These are phyloP conservation scores for Oryzias curvinotus DNA, from an alignment of 2,113 vertebrate species.

Conservation along the genomic window DNA sequence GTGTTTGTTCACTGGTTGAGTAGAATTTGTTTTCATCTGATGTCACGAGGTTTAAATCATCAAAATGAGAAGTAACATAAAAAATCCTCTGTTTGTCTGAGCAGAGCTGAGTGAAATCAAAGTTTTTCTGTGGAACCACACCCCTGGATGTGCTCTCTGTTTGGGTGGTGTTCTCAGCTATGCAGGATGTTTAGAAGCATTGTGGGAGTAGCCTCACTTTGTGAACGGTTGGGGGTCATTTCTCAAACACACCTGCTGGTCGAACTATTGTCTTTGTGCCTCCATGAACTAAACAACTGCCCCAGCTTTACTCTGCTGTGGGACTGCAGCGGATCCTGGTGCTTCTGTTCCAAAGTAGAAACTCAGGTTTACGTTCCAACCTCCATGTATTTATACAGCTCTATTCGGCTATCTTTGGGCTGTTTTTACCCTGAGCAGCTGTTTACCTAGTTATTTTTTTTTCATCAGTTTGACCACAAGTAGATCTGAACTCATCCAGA, in stretches of 20 bases:
- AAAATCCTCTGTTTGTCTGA: neutral
- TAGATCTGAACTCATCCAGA: no score
- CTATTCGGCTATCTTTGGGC: no score
- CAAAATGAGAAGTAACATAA: no score
- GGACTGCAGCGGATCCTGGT: neutral
- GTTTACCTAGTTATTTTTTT: no score
- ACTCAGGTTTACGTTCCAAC: no score
- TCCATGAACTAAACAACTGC: constrained; percentile 7
- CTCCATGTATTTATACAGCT: no score
- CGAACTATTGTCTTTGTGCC: constrained; percentile 17
- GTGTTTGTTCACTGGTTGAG: no score
- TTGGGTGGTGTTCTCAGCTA: neutral
- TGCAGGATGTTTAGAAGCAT: constrained; percentile 21
- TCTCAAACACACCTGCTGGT: constrained; percentile 21
- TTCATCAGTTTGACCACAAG: no score
- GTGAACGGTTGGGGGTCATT: constrained; percentile 22
- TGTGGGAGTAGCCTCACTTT: constrained; percentile 1
- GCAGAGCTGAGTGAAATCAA: no score
- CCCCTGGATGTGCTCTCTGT: neutral
- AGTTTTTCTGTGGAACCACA: no score
- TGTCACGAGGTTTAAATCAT: neutral
- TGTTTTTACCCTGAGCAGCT: no score
- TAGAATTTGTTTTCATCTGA: constrained; percentile 10
- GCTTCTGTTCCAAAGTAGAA: neutral
- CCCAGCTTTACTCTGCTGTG: constrained; percentile 4